Evolutionary conservation across 1,140 invertebrate species (phyloP).

Genomic region (Asobara japonica): DNA sequence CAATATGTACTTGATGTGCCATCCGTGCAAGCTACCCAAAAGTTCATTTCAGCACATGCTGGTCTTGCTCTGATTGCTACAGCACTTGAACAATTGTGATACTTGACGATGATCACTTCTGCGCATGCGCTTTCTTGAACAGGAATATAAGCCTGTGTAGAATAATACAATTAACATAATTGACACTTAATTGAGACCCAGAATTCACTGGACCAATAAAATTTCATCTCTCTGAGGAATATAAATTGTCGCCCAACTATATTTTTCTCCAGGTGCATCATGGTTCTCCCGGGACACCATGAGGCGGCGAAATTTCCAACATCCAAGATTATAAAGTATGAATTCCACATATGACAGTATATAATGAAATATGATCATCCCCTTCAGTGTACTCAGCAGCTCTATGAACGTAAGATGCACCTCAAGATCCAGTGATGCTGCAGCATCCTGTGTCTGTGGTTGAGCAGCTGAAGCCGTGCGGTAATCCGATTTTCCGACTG

Average conservation of each 20-base stretch:
- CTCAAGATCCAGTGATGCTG: background rate
- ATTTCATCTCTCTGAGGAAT: background rate
- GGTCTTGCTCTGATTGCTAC: too few species aligned
- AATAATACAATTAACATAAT: too few species aligned
- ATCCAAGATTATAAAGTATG: background rate
- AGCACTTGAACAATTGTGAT: too few species aligned
- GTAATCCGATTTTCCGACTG: slow-evolving; percentile 57
- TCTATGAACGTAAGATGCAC: background rate
- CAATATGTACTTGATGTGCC: too few species aligned
- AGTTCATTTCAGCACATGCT: too few species aligned
- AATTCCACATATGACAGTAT: background rate
- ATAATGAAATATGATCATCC: background rate
- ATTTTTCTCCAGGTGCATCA: background rate
- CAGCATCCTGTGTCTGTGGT: slow-evolving; percentile 44
- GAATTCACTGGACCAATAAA: background rate
- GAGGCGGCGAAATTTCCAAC: background rate
- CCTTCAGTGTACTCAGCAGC: background rate
- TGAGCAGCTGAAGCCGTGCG: slow-evolving; percentile 46
- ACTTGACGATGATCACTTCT: too few species aligned
- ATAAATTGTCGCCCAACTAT: background rate
- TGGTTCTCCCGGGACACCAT: too few species aligned
- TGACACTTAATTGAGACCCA: background rate
- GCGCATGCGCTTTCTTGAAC: too few species aligned
- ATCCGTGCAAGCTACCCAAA: too few species aligned
- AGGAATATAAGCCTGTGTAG: too few species aligned